These are phyloP conservation scores for Brachylomia viminalis DNA, from an alignment of 2,888 invertebrate species.

Conservation along the genomic window DNA sequence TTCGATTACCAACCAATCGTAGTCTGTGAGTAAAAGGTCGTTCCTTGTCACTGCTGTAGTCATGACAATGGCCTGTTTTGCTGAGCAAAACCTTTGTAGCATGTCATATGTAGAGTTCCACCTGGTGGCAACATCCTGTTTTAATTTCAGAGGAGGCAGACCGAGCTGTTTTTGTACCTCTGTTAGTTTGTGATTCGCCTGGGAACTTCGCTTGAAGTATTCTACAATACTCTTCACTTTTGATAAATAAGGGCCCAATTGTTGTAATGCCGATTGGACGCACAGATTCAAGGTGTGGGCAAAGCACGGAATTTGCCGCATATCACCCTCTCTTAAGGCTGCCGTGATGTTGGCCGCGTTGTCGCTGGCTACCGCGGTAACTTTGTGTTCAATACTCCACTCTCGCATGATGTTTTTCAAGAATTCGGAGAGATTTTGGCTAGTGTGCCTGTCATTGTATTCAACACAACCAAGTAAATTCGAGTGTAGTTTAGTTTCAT, in stretches of 20 bases:
- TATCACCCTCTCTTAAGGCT: slow-evolving; percentile 5
- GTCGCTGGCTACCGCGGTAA: slow-evolving; percentile 11
- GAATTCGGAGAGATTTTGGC: slow-evolving; percentile 4
- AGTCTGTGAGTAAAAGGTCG: not conserved
- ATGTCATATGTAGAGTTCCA: too few relatives aligned
- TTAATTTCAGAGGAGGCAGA: too few relatives aligned
- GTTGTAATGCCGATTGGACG: slow-evolving; percentile 15
- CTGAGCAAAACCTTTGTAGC: too few relatives aligned
- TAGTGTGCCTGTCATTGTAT: slow-evolving; percentile 1
- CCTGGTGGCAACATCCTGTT: too few relatives aligned
- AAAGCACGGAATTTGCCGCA: slow-evolving; percentile 43
- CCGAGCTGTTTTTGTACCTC: too few relatives aligned
- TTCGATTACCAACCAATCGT: too few relatives aligned
- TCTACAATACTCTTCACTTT: too few relatives aligned
- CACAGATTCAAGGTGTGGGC: slow-evolving; percentile 42
- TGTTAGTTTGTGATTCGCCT: too few relatives aligned
- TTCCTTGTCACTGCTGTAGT: not conserved
- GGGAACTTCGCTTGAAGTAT: too few relatives aligned
- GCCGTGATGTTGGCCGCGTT: slow-evolving; percentile 12
- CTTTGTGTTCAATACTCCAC: slow-evolving; percentile 2
- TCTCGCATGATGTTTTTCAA: slow-evolving; percentile 1
- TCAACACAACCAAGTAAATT: slow-evolving; percentile 5
- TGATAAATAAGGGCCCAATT: slow-evolving; percentile 2
- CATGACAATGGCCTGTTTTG: not conserved
- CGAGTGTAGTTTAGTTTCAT: slow-evolving; percentile 1